These are phyloP conservation scores for Pachypeltis micranthus DNA, from an alignment of 1,140 invertebrate genomes.

Conservation along the genomic window DNA sequence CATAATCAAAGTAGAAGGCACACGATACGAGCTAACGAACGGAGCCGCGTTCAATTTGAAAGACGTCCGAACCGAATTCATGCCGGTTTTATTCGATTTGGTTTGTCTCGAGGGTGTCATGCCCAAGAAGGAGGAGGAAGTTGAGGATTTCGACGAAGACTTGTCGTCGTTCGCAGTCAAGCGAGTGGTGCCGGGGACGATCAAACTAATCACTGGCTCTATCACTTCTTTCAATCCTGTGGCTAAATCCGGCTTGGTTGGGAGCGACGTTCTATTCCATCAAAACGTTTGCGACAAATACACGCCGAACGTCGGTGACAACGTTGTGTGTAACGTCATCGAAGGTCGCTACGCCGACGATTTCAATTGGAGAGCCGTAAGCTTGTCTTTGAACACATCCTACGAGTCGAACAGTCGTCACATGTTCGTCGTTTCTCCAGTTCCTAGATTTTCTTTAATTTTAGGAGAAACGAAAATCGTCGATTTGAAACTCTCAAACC, in stretches of 20 bases:
- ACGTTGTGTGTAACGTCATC: conserved; percentile 3
- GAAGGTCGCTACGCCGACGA: background rate
- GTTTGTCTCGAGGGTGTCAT: background rate
- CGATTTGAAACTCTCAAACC: background rate
- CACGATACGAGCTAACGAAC: background rate
- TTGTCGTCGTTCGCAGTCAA: background rate
- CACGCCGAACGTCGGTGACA: too few species aligned
- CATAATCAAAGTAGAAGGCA: background rate
- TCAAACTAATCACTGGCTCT: background rate
- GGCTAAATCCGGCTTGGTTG: background rate
- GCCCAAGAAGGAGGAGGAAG: background rate
- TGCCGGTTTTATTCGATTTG: background rate
- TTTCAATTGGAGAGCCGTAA: background rate
- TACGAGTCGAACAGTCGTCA: background rate
- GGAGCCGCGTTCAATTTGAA: background rate
- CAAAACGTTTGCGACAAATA: background rate
- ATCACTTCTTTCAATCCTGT: background rate
- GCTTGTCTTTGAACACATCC: background rate
- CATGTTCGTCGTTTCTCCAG: background rate
- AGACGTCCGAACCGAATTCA: background rate
- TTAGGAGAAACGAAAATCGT: conserved; percentile 4
- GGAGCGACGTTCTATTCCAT: background rate
- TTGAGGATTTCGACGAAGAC: background rate
- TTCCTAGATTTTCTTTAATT: background rate
- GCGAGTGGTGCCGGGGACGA: background rate